Percentiles rank a stretch among this genome's conserved stretches.
phyloP scores from a whole-genome alignment of 2,797 vertebrate species.

The Ispidina lecontei region DNA sequence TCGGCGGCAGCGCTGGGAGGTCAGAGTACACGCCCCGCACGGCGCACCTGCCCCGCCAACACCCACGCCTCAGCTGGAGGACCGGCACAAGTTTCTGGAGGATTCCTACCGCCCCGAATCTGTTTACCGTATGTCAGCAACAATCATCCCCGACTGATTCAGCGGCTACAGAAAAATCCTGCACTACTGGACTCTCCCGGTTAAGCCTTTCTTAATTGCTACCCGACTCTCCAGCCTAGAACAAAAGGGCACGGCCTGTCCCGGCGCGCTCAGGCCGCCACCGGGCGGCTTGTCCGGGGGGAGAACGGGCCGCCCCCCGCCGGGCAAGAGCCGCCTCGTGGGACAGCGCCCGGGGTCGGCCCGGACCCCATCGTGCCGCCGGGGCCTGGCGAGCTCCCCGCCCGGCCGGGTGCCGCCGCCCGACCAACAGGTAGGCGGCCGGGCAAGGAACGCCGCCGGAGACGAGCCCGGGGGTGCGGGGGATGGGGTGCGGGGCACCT shows the following conservation, averaged over 20 bases:
- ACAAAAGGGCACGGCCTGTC: conserved; percentile 39
- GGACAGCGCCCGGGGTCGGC: neutral
- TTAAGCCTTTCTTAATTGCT: neutral
- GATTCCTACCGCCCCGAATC: conserved; percentile 22
- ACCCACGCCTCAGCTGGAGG: conserved; percentile 28
- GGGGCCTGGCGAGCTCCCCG: neutral
- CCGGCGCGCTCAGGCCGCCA: neutral
- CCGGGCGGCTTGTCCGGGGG: neutral
- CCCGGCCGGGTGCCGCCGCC: neutral
- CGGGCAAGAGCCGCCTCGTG: neutral
- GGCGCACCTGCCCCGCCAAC: conserved; percentile 49
- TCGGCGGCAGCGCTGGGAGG: neutral
- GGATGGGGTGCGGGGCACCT: neutral
- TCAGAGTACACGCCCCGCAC: conserved; percentile 46
- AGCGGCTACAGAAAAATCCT: conserved; percentile 15
- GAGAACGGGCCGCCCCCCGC: neutral
- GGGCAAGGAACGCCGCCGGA: neutral
- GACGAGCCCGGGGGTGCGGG: neutral
- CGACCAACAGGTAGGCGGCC: conserved; percentile 15
- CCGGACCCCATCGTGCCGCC: neutral
- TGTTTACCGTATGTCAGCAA: conserved; percentile 4
- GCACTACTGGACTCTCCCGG: conserved; percentile 16
- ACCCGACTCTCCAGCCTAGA: neutral
- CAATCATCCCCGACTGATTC: conserved; percentile 29
- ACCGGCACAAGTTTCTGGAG: neutral